Conservation (phyloP, 2,113 vertebrate genomes). For the Phalacrocorax brasilianus region DNA sequence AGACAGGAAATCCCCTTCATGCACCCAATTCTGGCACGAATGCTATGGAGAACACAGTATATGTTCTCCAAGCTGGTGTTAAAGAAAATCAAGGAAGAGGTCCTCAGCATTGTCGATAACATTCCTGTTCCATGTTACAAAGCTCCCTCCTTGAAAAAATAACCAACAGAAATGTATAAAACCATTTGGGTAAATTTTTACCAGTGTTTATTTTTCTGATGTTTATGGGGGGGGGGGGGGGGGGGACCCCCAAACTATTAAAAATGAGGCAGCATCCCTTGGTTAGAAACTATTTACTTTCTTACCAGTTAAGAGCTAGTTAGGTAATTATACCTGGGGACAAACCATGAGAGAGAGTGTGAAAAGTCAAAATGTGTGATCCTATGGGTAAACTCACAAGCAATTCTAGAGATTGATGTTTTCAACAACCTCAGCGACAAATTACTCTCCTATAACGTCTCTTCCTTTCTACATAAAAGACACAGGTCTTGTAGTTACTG, state of each 20-base stretch:
- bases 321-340: neutral
- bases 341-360: neutral
- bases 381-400: neutral
- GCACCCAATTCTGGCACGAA: neutral
- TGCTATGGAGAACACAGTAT: neutral
- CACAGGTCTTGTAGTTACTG: neutral
- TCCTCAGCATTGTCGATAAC: neutral
- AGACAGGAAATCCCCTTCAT: neutral
- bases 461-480: neutral
- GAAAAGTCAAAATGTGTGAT: neutral
- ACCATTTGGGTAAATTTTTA: neutral
- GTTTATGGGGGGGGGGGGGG: neutral
- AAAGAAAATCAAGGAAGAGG: neutral
- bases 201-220: neutral
- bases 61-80: neutral
- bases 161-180: neutral
- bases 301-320: neutral
- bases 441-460: neutral
- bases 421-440: neutral
- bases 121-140: neutral
- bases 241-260: neutral
- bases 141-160: neutral
- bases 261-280: neutral
- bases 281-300: neutral
- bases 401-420: neutral